Evolutionary conservation across 1,140 invertebrate genomes (phyloP), one percentile per base, ranked within the genome.

Genomic region (Polyergus mexicanus): DNA sequence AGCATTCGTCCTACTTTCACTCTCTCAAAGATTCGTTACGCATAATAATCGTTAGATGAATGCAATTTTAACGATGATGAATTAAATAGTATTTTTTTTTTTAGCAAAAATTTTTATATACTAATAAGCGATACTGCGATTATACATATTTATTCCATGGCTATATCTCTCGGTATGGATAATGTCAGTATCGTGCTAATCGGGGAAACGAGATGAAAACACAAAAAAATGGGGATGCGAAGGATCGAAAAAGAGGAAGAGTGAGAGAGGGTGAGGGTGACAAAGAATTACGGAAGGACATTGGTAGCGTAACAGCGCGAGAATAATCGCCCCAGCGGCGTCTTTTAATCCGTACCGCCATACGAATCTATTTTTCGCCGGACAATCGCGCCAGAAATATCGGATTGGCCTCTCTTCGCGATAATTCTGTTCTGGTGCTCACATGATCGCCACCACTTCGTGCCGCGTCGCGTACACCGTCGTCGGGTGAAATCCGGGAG

Each of bases 381-480:
- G 92, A 95, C 93, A 95, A 95, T 94, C 93, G 93, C 88, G 94
- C 93, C 93, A 94, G 90, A 93, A 95, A 94, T 94, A 95, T 88
- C 91, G 68, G 88, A 92, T 93, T 89, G 89, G 86, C 91, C 90
- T 91, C 90, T 89, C 89, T 92, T 90, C 90, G 90, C 91, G 91
- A 92, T 94, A 93, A 94, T 94, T 94, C 89, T 93, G 89, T 93
- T 93, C 91, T 87, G 90, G 85, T 90, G 91, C 92, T 94, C 92
- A 91, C 91, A 93, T 93, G 92, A 94, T 93, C 92, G 86, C 78
- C 90, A 85, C 56, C 76, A 85, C 85, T 89, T 72, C 78, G 68
- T 89, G 72, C 84, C 77, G 47, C 85, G 58, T 19, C 72, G 65
- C 68, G 69, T 88, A 88, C 25, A 65, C n/a, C 3, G 47, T 44